Evolutionary conservation across 2,797 vertebrate genomes (phyloP), one percentile per base, ranked within the genome.

Genomic region (Alouatta caraya): DNA sequence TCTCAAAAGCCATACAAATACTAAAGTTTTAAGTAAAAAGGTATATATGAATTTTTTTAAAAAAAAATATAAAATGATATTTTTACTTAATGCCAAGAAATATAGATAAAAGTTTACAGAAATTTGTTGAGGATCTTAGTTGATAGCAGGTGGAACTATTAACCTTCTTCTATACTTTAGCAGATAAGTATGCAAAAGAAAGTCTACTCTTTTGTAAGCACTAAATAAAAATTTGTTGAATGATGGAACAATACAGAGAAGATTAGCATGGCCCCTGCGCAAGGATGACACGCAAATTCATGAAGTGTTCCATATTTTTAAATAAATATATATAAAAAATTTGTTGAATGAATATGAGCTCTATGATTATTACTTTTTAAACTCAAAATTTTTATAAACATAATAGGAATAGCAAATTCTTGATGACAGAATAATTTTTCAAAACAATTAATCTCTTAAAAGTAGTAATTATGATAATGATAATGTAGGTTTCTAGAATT

Each of bases 381-480:
- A 15, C 26, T 83, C 44, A 79, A n/a, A 64, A 37, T 79, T 88
- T 92, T 57, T 59, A 95, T 73, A 88, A 67, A 64, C 61, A 0
- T 42, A 84, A 50, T 84, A 10, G 19, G 52, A 85, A 86, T 57
- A 96, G 81, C 48, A 88, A 50, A 44, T 48, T n/a, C 14, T 70
- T 70, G 19, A 19, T 80, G 83, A 57, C 39, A 87, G 17, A 82
- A 88, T 24, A 92, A 14, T 12, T 89, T 88, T 83, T 86, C 14
- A 92, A 86, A 30, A 57, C 22, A 13, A 28, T n/a, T n/a, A n/a
- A n/a, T 55, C 26, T 90, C 46, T 85, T 96, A 11, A 95, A 95
- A 93, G 1, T 1, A 0, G 0, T 46, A 52, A 79, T 84, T 11
- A n/a, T 83, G 55, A 61, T 61, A 73, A 52, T 90, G 52, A 46